Base-by-base conservation (phyloP, 1,140 invertebrate species). In the Sinonovacula constricta region DNA sequence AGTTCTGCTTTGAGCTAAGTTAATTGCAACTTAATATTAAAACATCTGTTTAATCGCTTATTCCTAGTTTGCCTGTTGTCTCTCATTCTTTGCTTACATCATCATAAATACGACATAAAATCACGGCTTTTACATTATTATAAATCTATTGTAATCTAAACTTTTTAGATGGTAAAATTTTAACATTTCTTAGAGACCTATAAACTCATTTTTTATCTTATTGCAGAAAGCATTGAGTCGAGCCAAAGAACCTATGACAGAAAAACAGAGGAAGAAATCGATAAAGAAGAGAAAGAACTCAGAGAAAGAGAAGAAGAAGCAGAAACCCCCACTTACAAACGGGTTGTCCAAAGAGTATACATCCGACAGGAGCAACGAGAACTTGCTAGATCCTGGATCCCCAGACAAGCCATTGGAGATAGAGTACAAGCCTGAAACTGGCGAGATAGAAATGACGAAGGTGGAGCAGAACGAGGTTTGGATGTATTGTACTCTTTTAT, bases 151-250 rank as follows among this genome's bases (percentile, higher is more conserved):
- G n/a, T n/a, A n/a, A n/a, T n/a, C n/a, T n/a, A n/a, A n/a, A n/a
- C n/a, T n/a, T n/a, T n/a, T n/a, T n/a, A n/a, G n/a, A n/a, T n/a
- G n/a, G n/a, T n/a, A n/a, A n/a, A n/a, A n/a, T n/a, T n/a, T n/a
- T n/a, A n/a, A n/a, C n/a, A n/a, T n/a, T n/a, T n/a, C n/a, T n/a
- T n/a, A n/a, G n/a, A n/a, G n/a, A n/a, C n/a, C n/a, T n/a, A n/a
- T n/a, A n/a, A n/a, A n/a, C n/a, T n/a, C n/a, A n/a, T n/a, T n/a
- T n/a, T n/a, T n/a, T n/a, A n/a, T n/a, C n/a, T n/a, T n/a, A n/a
- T n/a, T n/a, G n/a, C 65, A 88, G 87, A 77, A 81, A 24, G 86
- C 85, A 18, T 66, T 89, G 39, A 87, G 85, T 80, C 78, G 85
- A 75, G 88, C 88, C 15, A 85, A 82, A 54, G 83, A 88, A 62